A percentile compares a stretch with the other conserved stretches of the same genome.
phyloP scores from a whole-genome alignment of 2,113 vertebrate genomes.

The Rhinolophus sinicus region DNA sequence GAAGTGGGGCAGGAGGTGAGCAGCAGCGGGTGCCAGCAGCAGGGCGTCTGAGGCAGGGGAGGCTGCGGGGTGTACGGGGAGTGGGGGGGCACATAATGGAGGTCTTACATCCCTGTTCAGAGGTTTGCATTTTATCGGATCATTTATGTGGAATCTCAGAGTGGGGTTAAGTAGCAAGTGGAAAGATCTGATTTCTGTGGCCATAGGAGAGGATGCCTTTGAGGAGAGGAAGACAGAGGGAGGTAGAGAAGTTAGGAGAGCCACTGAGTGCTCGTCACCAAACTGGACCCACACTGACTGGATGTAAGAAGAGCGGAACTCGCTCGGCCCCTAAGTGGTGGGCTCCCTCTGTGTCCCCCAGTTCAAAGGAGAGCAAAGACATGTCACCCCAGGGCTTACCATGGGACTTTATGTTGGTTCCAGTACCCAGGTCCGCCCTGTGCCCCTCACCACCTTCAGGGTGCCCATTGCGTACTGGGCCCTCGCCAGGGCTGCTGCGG shows the following conservation, averaged over 20 bases:
- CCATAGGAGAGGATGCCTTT: background rate
- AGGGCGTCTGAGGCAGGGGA: background rate
- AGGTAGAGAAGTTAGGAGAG: background rate
- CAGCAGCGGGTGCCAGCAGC: background rate
- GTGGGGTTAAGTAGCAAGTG: background rate
- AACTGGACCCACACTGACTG: background rate
- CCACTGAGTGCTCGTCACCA: background rate
- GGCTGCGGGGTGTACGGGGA: background rate
- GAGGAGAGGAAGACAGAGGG: background rate
- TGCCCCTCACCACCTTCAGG: no score
- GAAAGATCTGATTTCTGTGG: background rate
- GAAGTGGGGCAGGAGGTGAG: background rate
- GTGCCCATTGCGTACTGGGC: background rate
- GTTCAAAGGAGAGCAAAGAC: background rate
- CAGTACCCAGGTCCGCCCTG: background rate
- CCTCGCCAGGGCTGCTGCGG: accelerated
- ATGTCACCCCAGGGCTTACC: background rate
- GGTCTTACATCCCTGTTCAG: accelerated
- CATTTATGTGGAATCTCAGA: background rate
- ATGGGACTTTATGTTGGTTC: background rate
- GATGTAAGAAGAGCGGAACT: background rate
- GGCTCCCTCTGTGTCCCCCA: accelerated
- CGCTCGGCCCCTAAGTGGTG: accelerated
- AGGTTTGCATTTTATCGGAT: background rate
- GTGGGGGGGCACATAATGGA: no score